These are phyloP conservation scores for Strigops habroptila DNA, from an alignment of 2,113 vertebrate species.

Conservation along the genomic window DNA sequence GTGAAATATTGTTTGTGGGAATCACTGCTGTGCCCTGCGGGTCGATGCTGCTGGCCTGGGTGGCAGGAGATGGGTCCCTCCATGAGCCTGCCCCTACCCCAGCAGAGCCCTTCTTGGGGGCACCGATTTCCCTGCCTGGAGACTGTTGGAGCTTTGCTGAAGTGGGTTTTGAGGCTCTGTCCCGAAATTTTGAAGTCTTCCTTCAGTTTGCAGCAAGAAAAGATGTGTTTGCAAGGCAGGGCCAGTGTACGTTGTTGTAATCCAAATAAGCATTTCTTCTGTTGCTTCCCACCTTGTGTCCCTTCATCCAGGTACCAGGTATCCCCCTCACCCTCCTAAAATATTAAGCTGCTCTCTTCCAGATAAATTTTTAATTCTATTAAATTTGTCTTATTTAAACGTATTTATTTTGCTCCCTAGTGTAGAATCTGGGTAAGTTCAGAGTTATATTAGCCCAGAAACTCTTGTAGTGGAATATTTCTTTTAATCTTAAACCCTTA, in stretches of 20 bases:
- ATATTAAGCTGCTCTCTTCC: neutral
- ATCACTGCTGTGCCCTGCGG: fast-evolving
- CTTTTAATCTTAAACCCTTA: neutral
- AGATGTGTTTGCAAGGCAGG: neutral
- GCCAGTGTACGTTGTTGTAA: fast-evolving
- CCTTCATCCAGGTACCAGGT: neutral
- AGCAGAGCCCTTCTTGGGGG: neutral
- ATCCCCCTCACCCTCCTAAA: neutral
- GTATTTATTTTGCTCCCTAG: neutral
- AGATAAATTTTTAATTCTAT: neutral
- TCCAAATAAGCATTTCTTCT: neutral
- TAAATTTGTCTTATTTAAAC: neutral
- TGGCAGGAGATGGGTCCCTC: neutral
- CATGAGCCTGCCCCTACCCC: neutral
- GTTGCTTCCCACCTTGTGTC: neutral
- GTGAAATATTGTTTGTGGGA: neutral
- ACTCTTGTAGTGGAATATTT: neutral
- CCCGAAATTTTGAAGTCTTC: neutral
- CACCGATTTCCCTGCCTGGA: neutral
- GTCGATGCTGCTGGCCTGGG: neutral
- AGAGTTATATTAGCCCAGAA: neutral
- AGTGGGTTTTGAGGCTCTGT: neutral
- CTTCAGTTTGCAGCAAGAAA: neutral
- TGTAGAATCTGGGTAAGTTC: neutral
- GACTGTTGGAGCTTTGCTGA: neutral